Base-by-base conservation (phyloP, 53 echinoderm and acorn worm species). In the Antedon mediterranea region DNA sequence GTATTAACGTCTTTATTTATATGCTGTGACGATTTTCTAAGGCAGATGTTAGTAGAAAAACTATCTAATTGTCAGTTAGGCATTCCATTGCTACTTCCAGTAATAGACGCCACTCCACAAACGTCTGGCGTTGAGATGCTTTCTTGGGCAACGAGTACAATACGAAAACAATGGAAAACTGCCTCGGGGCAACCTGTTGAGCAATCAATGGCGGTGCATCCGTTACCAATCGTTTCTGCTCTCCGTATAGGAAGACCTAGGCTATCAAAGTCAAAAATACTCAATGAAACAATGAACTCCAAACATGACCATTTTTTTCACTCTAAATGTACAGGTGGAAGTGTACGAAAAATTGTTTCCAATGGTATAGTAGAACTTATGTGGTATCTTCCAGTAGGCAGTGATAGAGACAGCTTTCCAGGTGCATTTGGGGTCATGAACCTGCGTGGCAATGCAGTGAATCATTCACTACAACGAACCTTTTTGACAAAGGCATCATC, bases 21-120 rank as follows among this genome's bases (percentile, higher is more conserved):
- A 30, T 72, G 83, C 33, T 83, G 77, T 71, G 77, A 83, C 37
- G 77, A 77, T 28, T 83, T 83, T 37, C 77, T 83, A 18, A n/a
- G 72, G n/a, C 83, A 83, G 34, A 77, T 77, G 30, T 33, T 83
- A 30, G 34, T 83, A 7, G 71, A 72, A 41, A 83, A 77, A 33
- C 71, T 83, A 83, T 71, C 33, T 14, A 71, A 31, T 29, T 83
- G 83, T 34, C 74, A 74, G 72, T 34, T 83, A 0, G 83, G 73
- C 13, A 72, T 83, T 34, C 83, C 83, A 57, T 23, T 57, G 11
- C 57, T 57, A 23, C 23, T 57, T 11, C 57, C 41, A 7, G 5
- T 41, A 5, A 41, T 7, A 41, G 41, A 41, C 41, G 41, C 13
- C 13, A 41, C 5, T 6, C 57, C 57, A 23, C 57, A 57, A 3